phyloP scores from a whole-genome alignment of 2,888 invertebrate genomes.

The Apomyelois bistriatella region DNA sequence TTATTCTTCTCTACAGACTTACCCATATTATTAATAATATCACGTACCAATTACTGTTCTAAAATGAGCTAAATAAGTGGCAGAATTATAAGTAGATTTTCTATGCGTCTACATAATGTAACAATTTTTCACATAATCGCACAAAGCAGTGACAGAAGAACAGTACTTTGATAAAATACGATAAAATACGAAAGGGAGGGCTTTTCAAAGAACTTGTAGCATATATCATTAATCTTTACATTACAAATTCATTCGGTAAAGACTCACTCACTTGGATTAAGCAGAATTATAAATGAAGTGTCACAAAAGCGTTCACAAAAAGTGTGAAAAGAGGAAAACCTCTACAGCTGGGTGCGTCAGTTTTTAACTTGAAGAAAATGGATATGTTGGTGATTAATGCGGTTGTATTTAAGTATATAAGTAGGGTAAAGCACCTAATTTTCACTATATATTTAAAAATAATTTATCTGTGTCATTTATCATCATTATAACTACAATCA shows the following conservation, averaged over 20 bases:
- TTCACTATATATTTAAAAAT: no score
- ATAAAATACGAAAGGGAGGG: constrained; percentile 33
- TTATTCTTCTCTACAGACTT: no score
- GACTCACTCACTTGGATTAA: constrained; percentile 76
- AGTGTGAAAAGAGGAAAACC: constrained; percentile 61
- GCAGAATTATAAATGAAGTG: constrained; percentile 78
- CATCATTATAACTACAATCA: no score
- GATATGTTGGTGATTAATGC: constrained; percentile 36
- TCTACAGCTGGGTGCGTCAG: constrained; percentile 52
- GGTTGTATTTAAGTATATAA: no score
- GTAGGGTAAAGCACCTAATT: no score
- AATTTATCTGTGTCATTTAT: no score
- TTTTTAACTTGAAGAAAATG: constrained; percentile 61
- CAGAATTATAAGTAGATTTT: not conserved
- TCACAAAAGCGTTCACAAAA: constrained; percentile 67
- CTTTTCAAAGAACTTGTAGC: constrained; percentile 52
- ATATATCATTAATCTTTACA: constrained; percentile 74
- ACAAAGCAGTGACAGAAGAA: constrained; percentile 32
- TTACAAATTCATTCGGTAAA: constrained; percentile 77
- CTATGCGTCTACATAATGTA: not conserved
- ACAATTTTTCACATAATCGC: constrained; percentile 1
- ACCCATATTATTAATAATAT: no score
- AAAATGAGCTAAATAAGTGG: no score
- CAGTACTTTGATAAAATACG: constrained; percentile 41
- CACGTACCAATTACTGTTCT: no score